Evolutionary conservation across 2,797 vertebrate species (phyloP), one percentile per base, ranked within the genome.

Genomic region (Gymnodraco acuticeps): DNA sequence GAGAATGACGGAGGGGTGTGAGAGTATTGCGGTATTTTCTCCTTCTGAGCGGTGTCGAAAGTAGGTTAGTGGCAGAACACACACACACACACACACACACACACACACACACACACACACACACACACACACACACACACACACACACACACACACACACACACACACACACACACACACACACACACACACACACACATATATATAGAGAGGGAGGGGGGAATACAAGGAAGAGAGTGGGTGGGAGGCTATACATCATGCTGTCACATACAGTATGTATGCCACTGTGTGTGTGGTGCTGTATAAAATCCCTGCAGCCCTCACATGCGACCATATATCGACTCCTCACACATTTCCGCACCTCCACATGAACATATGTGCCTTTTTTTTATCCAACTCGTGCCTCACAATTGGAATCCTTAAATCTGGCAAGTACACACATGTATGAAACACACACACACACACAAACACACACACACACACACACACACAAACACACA

Each of bases 11-110:
- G 66, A 86, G 71, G 68, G 64, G 79, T 82, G 72, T 70, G 79
- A 88, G 77, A 87, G 82, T 83, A 88, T 88, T 90, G 89, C 89
- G 60, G 86, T 83, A 87, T 90, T 88, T 90, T 90, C 73, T 82
- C 55, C 83, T 80, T 52, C 75, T 70, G 58, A 82, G 64, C 53
- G n/a, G 33, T 56, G 58, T 64, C 1, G 61, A 90, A 91, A 92
- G 80, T 89, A 86, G 91, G 90, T 91, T 90, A 91, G 77, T 69
- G 71, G 78, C 78, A 81, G 68, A 75, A 66, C 53, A 75, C 77
- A 23, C 64, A 77, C 52, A 71, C 17, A 62, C 50, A 76, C n/a
- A 66, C 53, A 75, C 77, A 23, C 64, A 77, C 52, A 66, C 53
- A 75, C 77, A 23, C 64, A 77, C 52, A 66, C 53, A 75, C 77